Evolutionary conservation across 2,888 invertebrate genomes (phyloP), one percentile per base, ranked within the genome.

Genomic region (Kryphioiulus occultus): DNA sequence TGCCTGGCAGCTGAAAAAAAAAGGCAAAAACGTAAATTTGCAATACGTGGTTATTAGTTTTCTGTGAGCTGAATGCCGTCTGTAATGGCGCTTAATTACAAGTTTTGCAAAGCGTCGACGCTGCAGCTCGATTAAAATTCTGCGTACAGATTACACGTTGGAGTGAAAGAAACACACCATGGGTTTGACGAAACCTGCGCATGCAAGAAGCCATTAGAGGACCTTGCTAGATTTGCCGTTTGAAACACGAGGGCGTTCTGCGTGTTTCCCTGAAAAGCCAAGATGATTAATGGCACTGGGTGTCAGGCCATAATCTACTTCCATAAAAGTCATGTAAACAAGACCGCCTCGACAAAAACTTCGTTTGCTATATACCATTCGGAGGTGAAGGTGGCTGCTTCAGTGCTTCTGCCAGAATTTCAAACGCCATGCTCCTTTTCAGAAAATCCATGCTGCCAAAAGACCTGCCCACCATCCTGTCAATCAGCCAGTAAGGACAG

Each of bases 291-390:
- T 68, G 68, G 26, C 68, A 26, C 68, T 68, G 68, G 68, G 12
- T 68, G 68, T 68, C 68, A 26, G 26, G 68, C 26, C 68, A 68
- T 68, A 68, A 68, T 68, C 68, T 68, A 68, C 68, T 68, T 68
- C 68, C 68, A 68, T 68, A 68, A 68, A 68, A 68, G 68, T 68
- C 68, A 68, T 68, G 68, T 68, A 68, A 68, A 68, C 68, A 68
- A 68, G 26, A 68, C 68, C 68, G 26, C 68, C 26, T 68, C 68
- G 10, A 26, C 68, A 26, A 68, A 22, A 68, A 68, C 68, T 68
- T 68, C 26, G 10, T 10, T 12, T 68, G 9, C 39, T n/a, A n/a
- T n/a, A 68, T 26, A 68, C 26, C 68, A 15, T 68, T 68, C 26
- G 2, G 68, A 68, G 68, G 68, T 2, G 26, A 68, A 68, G 26